phyloP scores from a whole-genome alignment of 2,113 vertebrate genomes.

The Apodemus speciosus region DNA sequence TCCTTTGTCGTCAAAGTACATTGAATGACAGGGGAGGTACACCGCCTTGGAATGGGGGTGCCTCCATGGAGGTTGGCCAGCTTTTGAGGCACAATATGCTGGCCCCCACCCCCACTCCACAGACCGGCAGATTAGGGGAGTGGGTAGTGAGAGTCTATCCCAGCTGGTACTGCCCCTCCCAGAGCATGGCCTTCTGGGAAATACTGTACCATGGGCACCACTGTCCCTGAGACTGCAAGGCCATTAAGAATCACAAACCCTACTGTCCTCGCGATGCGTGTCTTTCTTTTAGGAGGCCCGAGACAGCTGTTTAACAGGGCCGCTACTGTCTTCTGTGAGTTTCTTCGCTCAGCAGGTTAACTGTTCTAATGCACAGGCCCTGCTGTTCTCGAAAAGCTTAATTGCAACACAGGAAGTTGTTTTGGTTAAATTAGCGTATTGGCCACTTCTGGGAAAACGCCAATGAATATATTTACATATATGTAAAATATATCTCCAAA shows the following conservation, averaged over 20 bases:
- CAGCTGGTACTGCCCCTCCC: conserved; percentile 72
- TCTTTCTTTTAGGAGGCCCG: conserved; percentile 75
- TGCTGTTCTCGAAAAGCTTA: not conserved
- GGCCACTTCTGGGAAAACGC: not conserved
- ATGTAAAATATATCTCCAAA: not conserved
- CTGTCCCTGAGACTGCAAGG: conserved; percentile 80
- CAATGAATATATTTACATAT: not conserved
- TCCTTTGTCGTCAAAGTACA: not conserved
- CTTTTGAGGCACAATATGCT: conserved; percentile 59
- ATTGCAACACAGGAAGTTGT: not conserved
- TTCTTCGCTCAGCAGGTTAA: conserved; percentile 43
- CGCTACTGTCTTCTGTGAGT: conserved; percentile 68
- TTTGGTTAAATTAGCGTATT: not conserved
- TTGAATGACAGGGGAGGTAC: not conserved
- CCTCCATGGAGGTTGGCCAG: conserved; percentile 9
- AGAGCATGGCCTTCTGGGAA: conserved; percentile 72
- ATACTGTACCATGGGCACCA: conserved; percentile 83
- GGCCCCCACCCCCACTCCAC: not conserved
- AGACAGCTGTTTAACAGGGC: conserved; percentile 68
- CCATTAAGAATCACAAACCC: conserved; percentile 76
- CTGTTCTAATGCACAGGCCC: not conserved
- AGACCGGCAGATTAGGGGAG: conserved; percentile 77
- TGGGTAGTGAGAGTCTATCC: conserved; percentile 64
- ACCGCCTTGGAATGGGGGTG: not conserved
- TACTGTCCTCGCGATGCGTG: conserved; percentile 76